Evolutionary conservation across 2,113 vertebrate genomes (phyloP), one percentile per base, ranked within the genome.

Genomic region (Sialia sialis): DNA sequence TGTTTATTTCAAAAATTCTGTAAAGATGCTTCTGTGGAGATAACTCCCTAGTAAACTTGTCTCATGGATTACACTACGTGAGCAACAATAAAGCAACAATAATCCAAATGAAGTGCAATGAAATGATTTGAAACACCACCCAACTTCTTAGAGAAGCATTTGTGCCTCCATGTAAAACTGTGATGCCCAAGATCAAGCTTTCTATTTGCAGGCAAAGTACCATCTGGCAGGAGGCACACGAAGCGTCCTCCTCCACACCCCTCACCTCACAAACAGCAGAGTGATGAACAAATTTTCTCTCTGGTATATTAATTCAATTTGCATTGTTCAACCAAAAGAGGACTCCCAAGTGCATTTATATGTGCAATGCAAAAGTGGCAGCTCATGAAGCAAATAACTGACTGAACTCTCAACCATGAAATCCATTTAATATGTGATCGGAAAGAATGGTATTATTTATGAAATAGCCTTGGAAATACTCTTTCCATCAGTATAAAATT

Each of bases 171-270:
- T 19, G 11, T 70, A 55, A 92, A 4, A 11, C 15, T 6, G 3
- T 43, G 84, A 89, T 91, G 80, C 44, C 51, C 54, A 93, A 89
- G 87, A 89, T 34, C 72, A 89, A 94, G 36, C n/a, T 77, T 90
- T 54, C 59, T 84, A 68, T 90, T 84, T 69, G 44, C 63, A 75
- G 78, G 41, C 34, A 46, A 70, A 76, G 86, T 21, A 90, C 70
- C 90, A 74, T n/a, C 64, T 30, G 72, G 82, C 49, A 84, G 49
- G 34, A 75, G 60, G 34, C 62, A 88, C 49, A 75, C 43, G 60
- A 36, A 89, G 58, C 55, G 76, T 82, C 72, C 78, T 94, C 39
- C 69, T 95, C 79, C 80, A 54, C 7, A 68, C 21, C 26, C 43
- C 48, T 74, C 62, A 82, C 64, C 79, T 82, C 63, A 74, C 26